phyloP scores from a whole-genome alignment of 92 coral and sea anemone genomes.

The Umimayanthus chanpuru region DNA sequence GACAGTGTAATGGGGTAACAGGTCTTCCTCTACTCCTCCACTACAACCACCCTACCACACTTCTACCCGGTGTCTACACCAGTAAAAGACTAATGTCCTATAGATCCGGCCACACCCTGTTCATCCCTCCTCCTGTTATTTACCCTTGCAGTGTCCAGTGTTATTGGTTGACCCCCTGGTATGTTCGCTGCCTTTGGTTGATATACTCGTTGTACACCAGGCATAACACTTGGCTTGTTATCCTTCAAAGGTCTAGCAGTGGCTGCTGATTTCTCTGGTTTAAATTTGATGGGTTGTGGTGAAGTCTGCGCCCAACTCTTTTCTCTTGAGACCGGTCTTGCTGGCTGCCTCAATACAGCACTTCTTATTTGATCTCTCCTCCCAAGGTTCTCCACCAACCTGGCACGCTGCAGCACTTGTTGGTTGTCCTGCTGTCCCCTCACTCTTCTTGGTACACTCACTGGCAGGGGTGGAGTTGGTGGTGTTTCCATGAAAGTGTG shows the following conservation, averaged over 20 bases:
- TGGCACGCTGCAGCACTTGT: background rate
- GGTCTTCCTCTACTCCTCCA: no score
- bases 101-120: background rate
- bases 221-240: background rate
- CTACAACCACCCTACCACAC: no score
- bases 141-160: conserved; percentile 68
- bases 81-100: no score
- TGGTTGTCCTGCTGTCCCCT: background rate
- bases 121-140: background rate
- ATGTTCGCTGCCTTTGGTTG: conserved; percentile 51
- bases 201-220: background rate
- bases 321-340: conserved; percentile 26
- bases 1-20: no score
- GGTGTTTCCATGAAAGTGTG: background rate
- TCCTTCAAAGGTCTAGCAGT: background rate
- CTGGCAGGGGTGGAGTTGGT: background rate
- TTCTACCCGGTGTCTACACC: no score
- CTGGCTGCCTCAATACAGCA: background rate
- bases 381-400: background rate
- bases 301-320: background rate
- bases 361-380: background rate
- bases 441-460: conserved; percentile 31
- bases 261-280: background rate
- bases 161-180: conserved; percentile 78
- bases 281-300: background rate